These are phyloP conservation scores for Cybosia mesomella DNA, from an alignment of 2,888 invertebrate genomes.

Conservation along the genomic window DNA sequence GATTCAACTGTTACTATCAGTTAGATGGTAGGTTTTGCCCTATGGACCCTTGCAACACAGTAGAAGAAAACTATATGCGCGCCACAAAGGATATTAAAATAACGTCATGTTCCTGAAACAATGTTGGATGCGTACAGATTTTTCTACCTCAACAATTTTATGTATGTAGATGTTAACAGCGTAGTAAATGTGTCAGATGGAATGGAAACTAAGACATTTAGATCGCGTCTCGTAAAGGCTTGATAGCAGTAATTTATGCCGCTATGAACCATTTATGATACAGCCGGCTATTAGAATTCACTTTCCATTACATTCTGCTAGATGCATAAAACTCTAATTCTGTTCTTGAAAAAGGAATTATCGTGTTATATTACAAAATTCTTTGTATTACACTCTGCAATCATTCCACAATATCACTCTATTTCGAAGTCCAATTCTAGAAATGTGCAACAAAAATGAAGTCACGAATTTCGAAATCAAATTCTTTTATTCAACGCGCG, in stretches of 20 bases:
- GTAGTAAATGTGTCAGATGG: neutral
- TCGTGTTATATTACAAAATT: neutral
- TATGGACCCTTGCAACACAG: too few relatives aligned
- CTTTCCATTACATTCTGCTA: neutral
- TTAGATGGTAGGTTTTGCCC: too few relatives aligned
- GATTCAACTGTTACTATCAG: too few relatives aligned
- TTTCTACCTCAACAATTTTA: neutral
- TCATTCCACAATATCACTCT: neutral
- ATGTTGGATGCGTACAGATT: neutral
- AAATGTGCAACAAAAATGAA: slow-evolving; percentile 23
- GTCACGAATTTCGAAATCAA: slow-evolving; percentile 43
- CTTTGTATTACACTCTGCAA: neutral
- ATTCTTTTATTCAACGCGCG: slow-evolving; percentile 41
- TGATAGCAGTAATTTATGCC: neutral
- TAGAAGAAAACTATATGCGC: too few relatives aligned
- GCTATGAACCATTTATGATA: neutral
- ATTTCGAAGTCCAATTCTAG: neutral
- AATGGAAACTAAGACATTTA: neutral
- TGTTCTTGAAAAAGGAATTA: neutral
- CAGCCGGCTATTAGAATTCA: neutral
- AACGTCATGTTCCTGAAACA: neutral
- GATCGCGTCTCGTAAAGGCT: neutral
- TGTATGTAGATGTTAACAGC: neutral
- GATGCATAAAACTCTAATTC: neutral
- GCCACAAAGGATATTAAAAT: neutral